These are phyloP conservation scores for Eilema sororculum DNA, from an alignment of 2,888 invertebrate species.

Conservation along the genomic window DNA sequence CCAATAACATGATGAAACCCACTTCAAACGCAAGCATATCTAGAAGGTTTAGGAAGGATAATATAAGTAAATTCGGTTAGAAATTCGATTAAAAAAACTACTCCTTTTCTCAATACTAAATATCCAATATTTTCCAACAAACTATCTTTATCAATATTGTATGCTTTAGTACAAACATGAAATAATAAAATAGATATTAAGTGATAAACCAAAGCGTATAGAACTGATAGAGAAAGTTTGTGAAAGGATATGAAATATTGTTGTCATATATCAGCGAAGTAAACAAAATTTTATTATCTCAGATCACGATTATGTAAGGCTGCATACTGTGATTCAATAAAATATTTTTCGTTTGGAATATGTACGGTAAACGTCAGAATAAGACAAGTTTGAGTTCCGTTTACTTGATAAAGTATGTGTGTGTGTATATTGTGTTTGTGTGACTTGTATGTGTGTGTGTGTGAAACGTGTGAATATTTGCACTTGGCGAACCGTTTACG, in stretches of 20 bases:
- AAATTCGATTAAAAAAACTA: background rate
- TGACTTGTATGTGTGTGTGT: background rate
- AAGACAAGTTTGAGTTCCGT: background rate
- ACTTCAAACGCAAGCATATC: no score
- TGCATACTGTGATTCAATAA: slow-evolving; percentile 27
- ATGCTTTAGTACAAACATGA: background rate
- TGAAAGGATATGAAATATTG: slow-evolving; percentile 17
- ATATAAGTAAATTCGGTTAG: background rate
- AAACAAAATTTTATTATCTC: slow-evolving; percentile 24
- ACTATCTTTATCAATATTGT: background rate
- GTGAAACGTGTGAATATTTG: background rate
- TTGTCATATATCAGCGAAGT: slow-evolving; percentile 14
- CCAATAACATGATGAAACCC: no score
- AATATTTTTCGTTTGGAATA: slow-evolving; percentile 16
- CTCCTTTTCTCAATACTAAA: background rate
- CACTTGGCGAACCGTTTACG: background rate
- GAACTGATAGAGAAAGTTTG: slow-evolving; percentile 21
- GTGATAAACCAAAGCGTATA: slow-evolving; percentile 21
- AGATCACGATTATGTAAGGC: slow-evolving; percentile 8
- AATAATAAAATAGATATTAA: slow-evolving; percentile 14
- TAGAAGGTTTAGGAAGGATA: background rate
- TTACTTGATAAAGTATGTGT: background rate
- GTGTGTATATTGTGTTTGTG: background rate
- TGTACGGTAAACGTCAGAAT: background rate
- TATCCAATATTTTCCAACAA: background rate